phyloP scores from a whole-genome alignment of 1,140 invertebrate genomes.

The Scaptomyza hsui region DNA sequence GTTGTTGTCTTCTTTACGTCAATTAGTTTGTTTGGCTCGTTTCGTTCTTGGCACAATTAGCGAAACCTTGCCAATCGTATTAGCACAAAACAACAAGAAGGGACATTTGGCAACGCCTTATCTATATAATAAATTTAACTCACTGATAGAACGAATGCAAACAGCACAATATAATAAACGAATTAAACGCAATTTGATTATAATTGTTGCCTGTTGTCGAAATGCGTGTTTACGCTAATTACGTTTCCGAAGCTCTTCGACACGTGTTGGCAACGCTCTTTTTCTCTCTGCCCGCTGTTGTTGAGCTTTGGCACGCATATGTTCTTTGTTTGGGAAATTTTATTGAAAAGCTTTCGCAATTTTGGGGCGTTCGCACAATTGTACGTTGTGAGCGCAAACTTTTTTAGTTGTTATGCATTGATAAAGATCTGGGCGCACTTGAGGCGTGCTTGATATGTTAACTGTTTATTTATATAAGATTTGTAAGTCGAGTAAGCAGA shows the following conservation, averaged over 20 bases:
- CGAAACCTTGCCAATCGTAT: constrained; percentile 51
- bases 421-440: constrained; percentile 17
- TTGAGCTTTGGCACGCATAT: constrained; percentile 39
- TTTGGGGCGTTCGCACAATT: not conserved
- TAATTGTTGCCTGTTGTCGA: constrained; percentile 1
- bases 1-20: constrained; percentile 56
- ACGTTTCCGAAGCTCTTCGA: constrained; percentile 16
- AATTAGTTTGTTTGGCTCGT: constrained; percentile 30
- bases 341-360: constrained; percentile 37
- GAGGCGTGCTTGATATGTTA: constrained; percentile 7
- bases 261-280: constrained; percentile 57
- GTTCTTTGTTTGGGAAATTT: constrained; percentile 82
- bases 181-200: constrained; percentile 22
- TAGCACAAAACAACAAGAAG: not conserved
- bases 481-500: constrained; percentile 17
- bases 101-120: constrained; percentile 17
- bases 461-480: not conserved
- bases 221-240: constrained; percentile 23
- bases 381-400: not conserved
- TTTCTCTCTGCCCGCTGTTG: constrained; percentile 21
- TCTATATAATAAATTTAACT: constrained; percentile 2
- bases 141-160: not conserved
- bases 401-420: not conserved
- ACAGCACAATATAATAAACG: constrained; percentile 9
- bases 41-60: constrained; percentile 74